Evolutionary conservation across 2,888 invertebrate genomes (phyloP), one percentile per base, ranked within the genome.

Genomic region (Graphium colonna): DNA sequence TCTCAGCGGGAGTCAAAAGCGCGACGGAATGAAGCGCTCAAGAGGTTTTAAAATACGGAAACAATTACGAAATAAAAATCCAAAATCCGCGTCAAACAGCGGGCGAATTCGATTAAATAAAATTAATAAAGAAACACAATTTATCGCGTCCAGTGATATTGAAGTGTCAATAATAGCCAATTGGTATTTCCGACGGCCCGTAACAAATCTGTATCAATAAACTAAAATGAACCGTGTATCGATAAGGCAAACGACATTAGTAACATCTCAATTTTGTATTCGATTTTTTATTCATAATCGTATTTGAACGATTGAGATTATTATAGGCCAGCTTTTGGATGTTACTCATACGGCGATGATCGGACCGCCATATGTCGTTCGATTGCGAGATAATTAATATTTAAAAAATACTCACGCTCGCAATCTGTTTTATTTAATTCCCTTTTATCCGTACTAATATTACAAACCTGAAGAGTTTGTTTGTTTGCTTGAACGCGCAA

Each of bases 251-350:
- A 50, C 31, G 52, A 52, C 46, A 46, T 33, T 21, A 21, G 31
- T 54, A 50, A 54, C 45, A 50, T 54, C 54, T 54, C 50, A 54
- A 54, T 54, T 45, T 45, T 33, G 41, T 45, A 16, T 28, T 40
- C 21, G 13, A 1, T 21, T 44, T 44, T 47, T 26, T 44, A 31
- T 41, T 28, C 44, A 16, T 15, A 15, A 18, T 28, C 33, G 33
- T 41, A 41, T 41, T 36, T 18, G 33, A 12, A 52, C 31, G 13
- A 21, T 12, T 18, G 39, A 26, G n/a, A 17, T 26, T 47, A 46
- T 52, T 48, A 48, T 48, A 48, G 48, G 26, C 39, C 48, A 15
- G 38, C 39, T 48, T n/a, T 48, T 28, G 40, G 9, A 33, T 9
- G 10, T 33, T n/a, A 33, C n/a, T 33, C n/a, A 10, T 33, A 33